Percentiles rank a stretch among this genome's conserved stretches.
Conservation (phyloP, 2,113 vertebrate genomes). For the Tenrec ecaudatus region DNA sequence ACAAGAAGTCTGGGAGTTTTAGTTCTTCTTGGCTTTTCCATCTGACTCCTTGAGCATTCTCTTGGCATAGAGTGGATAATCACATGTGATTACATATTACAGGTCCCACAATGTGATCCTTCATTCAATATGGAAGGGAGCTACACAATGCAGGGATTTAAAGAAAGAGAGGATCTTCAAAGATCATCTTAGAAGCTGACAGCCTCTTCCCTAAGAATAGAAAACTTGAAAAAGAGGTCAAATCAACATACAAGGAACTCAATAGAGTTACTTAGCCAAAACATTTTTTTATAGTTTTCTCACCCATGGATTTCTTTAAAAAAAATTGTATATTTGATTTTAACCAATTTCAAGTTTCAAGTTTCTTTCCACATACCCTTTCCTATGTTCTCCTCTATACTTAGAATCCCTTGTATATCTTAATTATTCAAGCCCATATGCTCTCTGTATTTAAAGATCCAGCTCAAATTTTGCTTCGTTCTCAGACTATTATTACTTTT, state of each 20-base stretch:
- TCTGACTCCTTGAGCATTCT: background rate
- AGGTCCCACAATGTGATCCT: too few species aligned
- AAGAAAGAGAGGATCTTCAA: fast-evolving
- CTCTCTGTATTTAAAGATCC: background rate
- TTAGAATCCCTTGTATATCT: background rate
- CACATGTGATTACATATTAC: too few species aligned
- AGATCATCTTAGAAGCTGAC: background rate
- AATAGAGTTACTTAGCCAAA: background rate
- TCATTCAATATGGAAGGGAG: background rate
- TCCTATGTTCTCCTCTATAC: background rate
- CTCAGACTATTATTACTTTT: background rate
- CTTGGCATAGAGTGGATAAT: too few species aligned
- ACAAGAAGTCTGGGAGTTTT: background rate
- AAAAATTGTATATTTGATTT: background rate
- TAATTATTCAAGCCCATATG: background rate
- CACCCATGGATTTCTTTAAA: background rate
- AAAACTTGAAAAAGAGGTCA: background rate
- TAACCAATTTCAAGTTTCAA: background rate
- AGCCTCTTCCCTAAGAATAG: background rate
- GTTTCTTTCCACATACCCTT: background rate
- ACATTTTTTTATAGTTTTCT: background rate
- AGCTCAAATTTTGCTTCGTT: background rate
- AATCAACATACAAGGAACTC: background rate
- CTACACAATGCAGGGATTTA: background rate
- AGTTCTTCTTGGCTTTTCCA: background rate